Evolutionary conservation across 2,113 vertebrate species (phyloP).

Genomic region (Callithrix jacchus): DNA sequence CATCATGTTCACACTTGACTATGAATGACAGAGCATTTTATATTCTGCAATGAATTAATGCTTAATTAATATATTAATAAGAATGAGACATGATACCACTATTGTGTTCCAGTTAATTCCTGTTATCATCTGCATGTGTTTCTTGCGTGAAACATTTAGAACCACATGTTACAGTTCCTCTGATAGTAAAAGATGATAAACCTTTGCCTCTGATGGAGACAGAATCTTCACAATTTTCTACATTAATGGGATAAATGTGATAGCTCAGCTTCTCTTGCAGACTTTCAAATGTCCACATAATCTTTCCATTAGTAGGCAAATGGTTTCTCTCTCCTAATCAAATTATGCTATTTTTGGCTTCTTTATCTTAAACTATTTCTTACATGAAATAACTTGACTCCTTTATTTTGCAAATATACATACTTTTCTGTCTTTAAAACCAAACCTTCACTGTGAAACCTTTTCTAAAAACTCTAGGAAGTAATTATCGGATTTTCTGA

Average conservation of each 20-base stretch:
- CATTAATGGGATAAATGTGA: not conserved
- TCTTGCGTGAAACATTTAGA: constrained; percentile 1
- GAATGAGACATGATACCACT: constrained; percentile 42
- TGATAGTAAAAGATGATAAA: not conserved
- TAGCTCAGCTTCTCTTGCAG: not conserved
- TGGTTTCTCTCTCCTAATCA: constrained; percentile 37
- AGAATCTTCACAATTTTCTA: constrained; percentile 14
- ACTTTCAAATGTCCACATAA: not conserved
- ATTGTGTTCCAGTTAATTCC: not conserved
- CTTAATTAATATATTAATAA: constrained; percentile 45
- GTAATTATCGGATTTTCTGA: not conserved
- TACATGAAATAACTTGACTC: constrained; percentile 2
- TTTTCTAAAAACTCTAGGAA: not conserved
- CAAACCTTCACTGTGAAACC: not conserved
- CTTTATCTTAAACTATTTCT: not conserved
- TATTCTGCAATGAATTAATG: constrained; percentile 34
- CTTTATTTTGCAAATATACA: not conserved
- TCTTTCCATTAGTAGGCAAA: not conserved
- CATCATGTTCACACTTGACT: not conserved
- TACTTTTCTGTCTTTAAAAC: not conserved
- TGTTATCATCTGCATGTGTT: not conserved
- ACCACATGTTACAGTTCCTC: constrained; percentile 18
- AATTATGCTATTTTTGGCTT: not conserved
- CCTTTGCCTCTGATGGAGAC: not conserved
- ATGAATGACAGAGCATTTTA: not conserved